Conservation (phyloP, 2,797 vertebrate genomes). For the Lateolabrax maculatus region DNA sequence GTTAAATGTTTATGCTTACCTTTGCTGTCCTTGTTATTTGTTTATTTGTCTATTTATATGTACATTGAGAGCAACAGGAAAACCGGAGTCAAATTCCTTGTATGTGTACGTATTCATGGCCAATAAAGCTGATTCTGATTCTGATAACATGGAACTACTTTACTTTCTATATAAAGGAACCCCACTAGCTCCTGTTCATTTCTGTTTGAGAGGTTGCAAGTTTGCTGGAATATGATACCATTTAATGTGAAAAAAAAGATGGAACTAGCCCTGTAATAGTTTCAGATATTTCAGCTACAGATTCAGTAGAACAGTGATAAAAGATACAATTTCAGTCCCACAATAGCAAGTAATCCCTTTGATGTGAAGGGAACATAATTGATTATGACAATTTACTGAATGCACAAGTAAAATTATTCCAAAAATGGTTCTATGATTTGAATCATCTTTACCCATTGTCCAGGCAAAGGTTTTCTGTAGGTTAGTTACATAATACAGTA, state of each 20-base stretch:
- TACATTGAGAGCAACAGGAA: no score
- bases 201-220: not conserved
- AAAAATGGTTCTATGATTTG: slow-evolving; percentile 4
- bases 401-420: no score
- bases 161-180: not conserved
- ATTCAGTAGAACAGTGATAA: not conserved
- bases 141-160: not conserved
- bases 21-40: no score
- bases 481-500: slow-evolving; percentile 8
- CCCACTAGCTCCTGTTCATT: not conserved
- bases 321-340: not conserved
- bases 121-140: no score
- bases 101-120: no score
- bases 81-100: no score
- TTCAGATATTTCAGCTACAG: not conserved
- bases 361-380: not conserved
- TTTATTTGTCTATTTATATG: no score
- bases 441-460: slow-evolving; percentile 16
- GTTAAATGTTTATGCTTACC: no score
- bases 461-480: not conserved
- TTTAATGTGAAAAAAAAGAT: not conserved
- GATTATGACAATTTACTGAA: slow-evolving; percentile 5
- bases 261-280: no score
- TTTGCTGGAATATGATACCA: not conserved
- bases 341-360: not conserved